Evolutionary conservation across 2,797 vertebrate species (phyloP), one percentile per base, ranked within the genome.

Genomic region (Toxotes lorentzi): DNA sequence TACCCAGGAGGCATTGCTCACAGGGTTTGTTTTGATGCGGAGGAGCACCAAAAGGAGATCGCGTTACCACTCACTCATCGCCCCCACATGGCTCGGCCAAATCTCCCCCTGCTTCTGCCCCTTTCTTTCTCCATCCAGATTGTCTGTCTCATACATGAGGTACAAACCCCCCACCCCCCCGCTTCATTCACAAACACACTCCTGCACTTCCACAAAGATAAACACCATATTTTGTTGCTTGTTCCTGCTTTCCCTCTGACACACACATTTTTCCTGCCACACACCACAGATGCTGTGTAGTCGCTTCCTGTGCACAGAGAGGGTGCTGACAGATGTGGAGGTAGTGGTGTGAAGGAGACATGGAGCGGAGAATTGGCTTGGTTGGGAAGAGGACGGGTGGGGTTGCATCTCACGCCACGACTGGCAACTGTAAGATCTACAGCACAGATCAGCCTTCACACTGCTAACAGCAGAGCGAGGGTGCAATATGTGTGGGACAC

Each of bases 11-110:
- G 92, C 94, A 91, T 78, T 88, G 91, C 91, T 90, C 87, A 58
- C 83, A 48, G 82, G 87, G 90, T 93, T 94, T 95, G 94, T 95
- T 95, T 95, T 92, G 95, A 94, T 88, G 93, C 92, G 88, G 88
- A 90, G 88, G 75, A 94, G 84, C 90, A 90, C 91, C 93, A 94
- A 95, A 94, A 94, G 93, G 94, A 93, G 93, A 93, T 94, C 61
- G 17, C 23, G 11, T 95, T 95, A 95, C 94, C n/a, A 0, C 84
- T 92, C 88, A 86, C 79, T 93, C 92, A 80, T 86, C 87, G 17
- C 79, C 77, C 80, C 84, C 73, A 75, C 81, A 85, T 73, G 79
- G 79, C 53, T 71, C 73, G 1, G 63, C 74, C 47, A 66, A 67
- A 68, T 23, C 56, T 2, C 57, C 73, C 77, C 50, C 38, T 11